These are phyloP conservation scores for Lonchura striata DNA, from an alignment of 2,113 vertebrate genomes.

Conservation along the genomic window DNA sequence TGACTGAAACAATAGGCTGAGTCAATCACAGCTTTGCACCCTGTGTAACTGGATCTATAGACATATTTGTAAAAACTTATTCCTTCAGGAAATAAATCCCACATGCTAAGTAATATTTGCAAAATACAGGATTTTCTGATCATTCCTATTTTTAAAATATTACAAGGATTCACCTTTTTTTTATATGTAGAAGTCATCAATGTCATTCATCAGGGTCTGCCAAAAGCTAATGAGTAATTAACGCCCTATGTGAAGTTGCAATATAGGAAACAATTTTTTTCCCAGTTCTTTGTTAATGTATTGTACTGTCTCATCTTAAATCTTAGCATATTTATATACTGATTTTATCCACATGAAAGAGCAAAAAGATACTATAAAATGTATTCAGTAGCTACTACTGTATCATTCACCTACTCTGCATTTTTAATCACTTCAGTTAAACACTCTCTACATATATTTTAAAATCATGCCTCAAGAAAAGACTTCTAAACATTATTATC, in stretches of 20 bases:
- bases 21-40: background rate
- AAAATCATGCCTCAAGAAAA: conserved; percentile 51
- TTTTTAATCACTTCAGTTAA: conserved; percentile 62
- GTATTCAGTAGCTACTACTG: conserved; percentile 53
- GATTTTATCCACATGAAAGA: conserved; percentile 34
- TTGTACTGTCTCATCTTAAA: background rate
- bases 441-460: conserved; percentile 45
- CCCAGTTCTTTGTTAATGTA: background rate
- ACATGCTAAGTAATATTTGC: background rate
- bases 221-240: background rate
- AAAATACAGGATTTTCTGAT: background rate
- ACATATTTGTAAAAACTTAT: background rate
- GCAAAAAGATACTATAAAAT: conserved; percentile 23
- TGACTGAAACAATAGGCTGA: background rate
- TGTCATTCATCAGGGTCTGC: background rate
- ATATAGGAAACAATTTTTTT: background rate
- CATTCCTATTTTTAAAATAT: background rate
- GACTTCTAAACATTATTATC: conserved; percentile 54
- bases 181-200: background rate
- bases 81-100: background rate
- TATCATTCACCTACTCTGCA: background rate
- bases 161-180: background rate
- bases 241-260: background rate
- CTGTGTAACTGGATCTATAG: background rate
- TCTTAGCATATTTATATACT: background rate